Percentiles rank a stretch among this genome's conserved stretches.
phyloP scores from a whole-genome alignment of 2,888 invertebrate species.

The Acanthosepion esculentum region DNA sequence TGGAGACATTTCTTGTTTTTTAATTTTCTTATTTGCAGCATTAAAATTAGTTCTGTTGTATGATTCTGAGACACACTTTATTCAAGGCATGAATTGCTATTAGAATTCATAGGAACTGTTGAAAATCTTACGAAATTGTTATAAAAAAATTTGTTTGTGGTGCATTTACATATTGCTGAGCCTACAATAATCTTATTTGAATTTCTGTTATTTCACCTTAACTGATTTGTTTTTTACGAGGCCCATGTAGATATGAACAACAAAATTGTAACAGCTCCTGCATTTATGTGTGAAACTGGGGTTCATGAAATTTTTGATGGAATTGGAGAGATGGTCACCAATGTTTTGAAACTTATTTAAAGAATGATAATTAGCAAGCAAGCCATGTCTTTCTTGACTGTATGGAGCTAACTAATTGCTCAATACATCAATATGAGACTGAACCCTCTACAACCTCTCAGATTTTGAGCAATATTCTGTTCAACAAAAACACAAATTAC shows the following conservation, averaged over 20 bases:
- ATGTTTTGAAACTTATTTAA: slow-evolving; percentile 65
- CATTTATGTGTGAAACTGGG: slow-evolving; percentile 78
- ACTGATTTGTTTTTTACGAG: slow-evolving; percentile 24
- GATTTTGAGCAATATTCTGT: background rate
- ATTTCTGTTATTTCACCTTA: background rate
- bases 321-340: slow-evolving; percentile 77
- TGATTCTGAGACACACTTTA: too few species aligned
- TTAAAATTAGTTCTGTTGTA: too few species aligned
- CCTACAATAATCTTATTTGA: too few species aligned
- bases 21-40: too few species aligned
- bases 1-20: too few species aligned
- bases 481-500: background rate
- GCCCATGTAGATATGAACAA: slow-evolving; percentile 76
- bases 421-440: background rate
- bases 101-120: too few species aligned
- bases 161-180: too few species aligned
- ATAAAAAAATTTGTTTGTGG: too few species aligned
- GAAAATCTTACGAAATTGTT: too few species aligned
- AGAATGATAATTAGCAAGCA: background rate
- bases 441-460: background rate
- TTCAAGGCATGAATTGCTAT: too few species aligned
- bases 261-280: slow-evolving; percentile 78
- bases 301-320: slow-evolving; percentile 77
- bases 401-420: background rate
- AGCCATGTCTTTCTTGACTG: background rate